These are phyloP conservation scores for Anthophora plumipes DNA, from an alignment of 2,888 invertebrate species.

Conservation along the genomic window DNA sequence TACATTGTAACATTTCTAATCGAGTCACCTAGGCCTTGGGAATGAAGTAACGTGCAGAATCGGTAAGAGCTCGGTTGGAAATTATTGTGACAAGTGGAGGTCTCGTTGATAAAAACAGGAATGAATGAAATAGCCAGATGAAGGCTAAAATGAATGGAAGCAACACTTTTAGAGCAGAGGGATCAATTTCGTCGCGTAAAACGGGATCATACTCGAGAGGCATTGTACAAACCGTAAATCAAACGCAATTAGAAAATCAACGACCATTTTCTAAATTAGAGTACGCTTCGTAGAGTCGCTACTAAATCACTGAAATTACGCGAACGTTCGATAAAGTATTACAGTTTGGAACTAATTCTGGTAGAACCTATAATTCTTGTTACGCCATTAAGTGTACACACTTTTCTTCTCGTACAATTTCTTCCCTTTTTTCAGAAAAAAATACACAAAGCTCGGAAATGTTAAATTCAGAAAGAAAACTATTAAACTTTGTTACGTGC, in stretches of 20 bases:
- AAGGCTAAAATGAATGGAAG: constrained; percentile 1
- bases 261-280: constrained; percentile 36
- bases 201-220: neutral
- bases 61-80: neutral
- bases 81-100: neutral
- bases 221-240: constrained; percentile 16
- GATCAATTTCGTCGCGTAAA: neutral
- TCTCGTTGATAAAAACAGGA: neutral
- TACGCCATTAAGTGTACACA: neutral
- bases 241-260: constrained; percentile 39
- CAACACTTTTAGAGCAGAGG: neutral
- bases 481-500: too few relatives aligned
- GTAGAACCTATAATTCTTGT: neutral
- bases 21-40: neutral
- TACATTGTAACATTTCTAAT: too few relatives aligned
- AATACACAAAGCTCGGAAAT: too few relatives aligned
- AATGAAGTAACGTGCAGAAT: neutral
- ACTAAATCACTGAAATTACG: constrained; percentile 24
- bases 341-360: neutral
- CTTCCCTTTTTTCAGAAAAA: too few relatives aligned
- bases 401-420: neutral
- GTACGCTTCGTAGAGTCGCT: neutral
- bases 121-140: neutral
- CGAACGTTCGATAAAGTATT: neutral
- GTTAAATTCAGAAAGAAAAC: too few relatives aligned